A percentile compares a stretch with the other conserved stretches of the same genome.
Conservation (phyloP, 1,140 invertebrate species). For the Arctopsyche grandis region DNA sequence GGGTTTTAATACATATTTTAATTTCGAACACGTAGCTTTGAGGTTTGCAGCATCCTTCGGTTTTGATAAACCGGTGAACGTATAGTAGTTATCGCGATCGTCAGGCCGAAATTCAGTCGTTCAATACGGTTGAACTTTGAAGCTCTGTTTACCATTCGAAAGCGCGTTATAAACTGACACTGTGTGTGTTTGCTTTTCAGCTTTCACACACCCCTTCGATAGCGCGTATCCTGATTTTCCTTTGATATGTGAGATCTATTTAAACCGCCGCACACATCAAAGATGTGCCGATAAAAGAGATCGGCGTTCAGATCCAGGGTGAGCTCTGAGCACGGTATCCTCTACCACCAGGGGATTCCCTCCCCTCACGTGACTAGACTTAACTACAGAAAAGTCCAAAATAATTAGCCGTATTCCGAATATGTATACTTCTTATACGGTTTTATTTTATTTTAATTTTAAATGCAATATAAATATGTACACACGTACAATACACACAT, state of each 20-base stretch:
- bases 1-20: not conserved
- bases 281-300: conserved; percentile 46
- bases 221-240: conserved; percentile 28
- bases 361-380: not conserved
- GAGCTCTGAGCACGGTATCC: not conserved
- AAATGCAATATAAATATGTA: too few relatives aligned
- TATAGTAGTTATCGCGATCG: conserved; percentile 1
- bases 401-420: conserved; percentile 8
- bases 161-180: conserved; percentile 15
- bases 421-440: too few relatives aligned
- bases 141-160: conserved; percentile 24
- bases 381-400: not conserved
- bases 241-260: conserved; percentile 45
- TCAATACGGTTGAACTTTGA: conserved; percentile 23
- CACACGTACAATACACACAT: too few relatives aligned
- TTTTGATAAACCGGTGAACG: not conserved
- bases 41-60: not conserved
- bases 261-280: conserved; percentile 42
- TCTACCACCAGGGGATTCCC: not conserved
- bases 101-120: not conserved
- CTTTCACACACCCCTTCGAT: conserved; percentile 27
- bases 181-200: conserved; percentile 31
- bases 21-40: not conserved
- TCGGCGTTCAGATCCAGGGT: conserved; percentile 22
- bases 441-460: too few relatives aligned